A percentile compares a stretch with the other conserved stretches of the same genome.
phyloP scores from a whole-genome alignment of 2,113 vertebrate species.

The Microcebus tavaratra region DNA sequence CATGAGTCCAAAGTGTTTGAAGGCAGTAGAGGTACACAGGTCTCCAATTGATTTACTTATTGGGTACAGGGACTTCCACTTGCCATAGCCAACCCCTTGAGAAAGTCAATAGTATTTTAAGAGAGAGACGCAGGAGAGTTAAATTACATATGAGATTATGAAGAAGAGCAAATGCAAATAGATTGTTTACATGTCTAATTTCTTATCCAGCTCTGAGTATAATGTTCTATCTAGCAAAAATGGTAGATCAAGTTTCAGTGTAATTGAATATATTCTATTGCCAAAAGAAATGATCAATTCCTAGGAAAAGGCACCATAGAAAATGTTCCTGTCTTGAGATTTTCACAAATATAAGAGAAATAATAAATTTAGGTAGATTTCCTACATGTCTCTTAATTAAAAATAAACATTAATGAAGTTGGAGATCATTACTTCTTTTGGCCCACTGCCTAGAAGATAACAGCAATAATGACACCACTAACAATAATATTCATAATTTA shows the following conservation, averaged over 20 bases:
- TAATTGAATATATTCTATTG: conserved; percentile 22
- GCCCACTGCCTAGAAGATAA: not conserved
- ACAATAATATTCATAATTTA: not conserved
- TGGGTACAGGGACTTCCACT: not conserved
- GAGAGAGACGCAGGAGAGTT: not conserved
- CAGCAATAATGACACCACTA: not conserved
- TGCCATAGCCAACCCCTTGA: not conserved
- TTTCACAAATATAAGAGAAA: not conserved
- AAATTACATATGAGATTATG: not conserved
- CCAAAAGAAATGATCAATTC: not conserved
- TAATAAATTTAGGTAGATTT: not conserved
- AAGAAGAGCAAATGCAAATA: conserved; percentile 45
- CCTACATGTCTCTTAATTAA: not conserved
- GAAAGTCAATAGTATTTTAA: conserved; percentile 35
- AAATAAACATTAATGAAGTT: not conserved
- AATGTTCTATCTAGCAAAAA: not conserved
- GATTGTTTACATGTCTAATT: not conserved
- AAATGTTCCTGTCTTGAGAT: not conserved
- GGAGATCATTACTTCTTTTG: not conserved
- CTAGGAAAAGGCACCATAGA: not conserved
- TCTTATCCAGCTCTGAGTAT: not conserved
- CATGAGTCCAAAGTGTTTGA: not conserved
- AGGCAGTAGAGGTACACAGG: not conserved
- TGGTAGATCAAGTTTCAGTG: not conserved
- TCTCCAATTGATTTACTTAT: not conserved